These are phyloP conservation scores for Mus spicilegus DNA, from an alignment of 2,113 vertebrate species.

Conservation along the genomic window DNA sequence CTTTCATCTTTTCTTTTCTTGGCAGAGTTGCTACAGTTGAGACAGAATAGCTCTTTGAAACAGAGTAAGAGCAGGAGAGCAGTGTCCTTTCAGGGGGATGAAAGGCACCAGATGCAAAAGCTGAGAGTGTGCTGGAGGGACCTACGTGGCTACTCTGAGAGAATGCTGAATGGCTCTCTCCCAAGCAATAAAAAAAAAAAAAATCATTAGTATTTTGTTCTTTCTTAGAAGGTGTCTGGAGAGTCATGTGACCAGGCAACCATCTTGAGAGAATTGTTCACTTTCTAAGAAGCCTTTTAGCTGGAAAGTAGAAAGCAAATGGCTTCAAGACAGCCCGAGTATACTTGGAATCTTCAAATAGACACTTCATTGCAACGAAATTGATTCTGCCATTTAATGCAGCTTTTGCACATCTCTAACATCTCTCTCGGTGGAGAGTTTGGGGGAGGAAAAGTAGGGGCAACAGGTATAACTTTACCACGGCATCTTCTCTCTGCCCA, in stretches of 20 bases:
- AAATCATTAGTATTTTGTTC: constrained; percentile 66
- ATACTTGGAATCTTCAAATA: constrained; percentile 41
- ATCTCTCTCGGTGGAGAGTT: background rate
- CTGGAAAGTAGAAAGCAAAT: constrained; percentile 59
- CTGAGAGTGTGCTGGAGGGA: constrained; percentile 37
- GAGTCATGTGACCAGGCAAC: constrained; percentile 54
- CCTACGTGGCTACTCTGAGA: constrained; percentile 42
- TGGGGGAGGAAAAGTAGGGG: constrained; percentile 46
- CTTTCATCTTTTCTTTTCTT: constrained; percentile 71
- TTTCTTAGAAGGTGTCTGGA: constrained; percentile 65
- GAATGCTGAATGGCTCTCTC: constrained; percentile 69
- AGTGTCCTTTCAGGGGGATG: constrained; percentile 64
- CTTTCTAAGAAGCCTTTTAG: constrained; percentile 33
- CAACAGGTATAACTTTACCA: background rate
- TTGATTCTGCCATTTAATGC: constrained; percentile 65
- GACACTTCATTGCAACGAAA: background rate
- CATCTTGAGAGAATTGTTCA: constrained; percentile 53
- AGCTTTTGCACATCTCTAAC: constrained; percentile 77
- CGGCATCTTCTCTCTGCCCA: constrained; percentile 65
- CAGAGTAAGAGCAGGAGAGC: constrained; percentile 65
- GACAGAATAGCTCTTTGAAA: constrained; percentile 82
- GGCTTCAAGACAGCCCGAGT: constrained; percentile 7
- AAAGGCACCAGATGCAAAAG: constrained; percentile 68
- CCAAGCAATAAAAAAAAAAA: constrained; percentile 47
- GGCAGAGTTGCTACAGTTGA: constrained; percentile 78